Evolutionary conservation across 2,113 vertebrate genomes (phyloP).

Genomic region (Micromys minutus): DNA sequence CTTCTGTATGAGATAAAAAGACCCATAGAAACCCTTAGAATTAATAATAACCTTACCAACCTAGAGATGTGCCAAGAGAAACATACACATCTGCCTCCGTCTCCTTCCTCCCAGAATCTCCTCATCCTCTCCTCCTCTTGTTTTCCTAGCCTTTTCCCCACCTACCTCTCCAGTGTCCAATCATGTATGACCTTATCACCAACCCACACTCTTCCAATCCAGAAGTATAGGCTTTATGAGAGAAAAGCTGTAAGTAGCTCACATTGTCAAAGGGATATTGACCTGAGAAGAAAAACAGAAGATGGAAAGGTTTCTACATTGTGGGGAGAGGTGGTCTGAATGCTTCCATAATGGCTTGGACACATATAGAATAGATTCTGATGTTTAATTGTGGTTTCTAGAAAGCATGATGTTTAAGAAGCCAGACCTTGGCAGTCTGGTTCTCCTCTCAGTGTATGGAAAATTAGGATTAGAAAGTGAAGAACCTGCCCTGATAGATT

Average conservation of each 20-base stretch:
- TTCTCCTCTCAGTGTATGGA: neutral
- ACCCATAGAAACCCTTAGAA: too few species aligned
- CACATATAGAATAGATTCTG: neutral
- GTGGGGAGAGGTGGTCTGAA: neutral
- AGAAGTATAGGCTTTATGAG: neutral
- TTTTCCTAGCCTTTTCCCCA: too few species aligned
- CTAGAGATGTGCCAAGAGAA: too few species aligned
- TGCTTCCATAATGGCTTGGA: neutral
- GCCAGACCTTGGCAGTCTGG: neutral
- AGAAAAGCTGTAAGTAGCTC: neutral
- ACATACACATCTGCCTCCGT: too few species aligned
- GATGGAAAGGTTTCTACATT: neutral
- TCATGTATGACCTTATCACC: too few species aligned
- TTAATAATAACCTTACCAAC: too few species aligned
- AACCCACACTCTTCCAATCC: too few species aligned
- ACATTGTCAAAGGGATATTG: neutral
- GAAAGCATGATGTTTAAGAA: neutral
- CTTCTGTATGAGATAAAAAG: too few species aligned
- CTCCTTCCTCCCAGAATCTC: too few species aligned
- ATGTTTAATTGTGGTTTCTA: neutral
- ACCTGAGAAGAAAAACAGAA: too few species aligned
- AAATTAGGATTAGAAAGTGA: neutral
- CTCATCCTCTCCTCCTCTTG: too few species aligned
- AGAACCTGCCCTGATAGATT: neutral
- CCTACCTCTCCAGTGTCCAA: too few species aligned